Conservation (phyloP, 2,797 vertebrate species). For the Melopsittacus undulatus region DNA sequence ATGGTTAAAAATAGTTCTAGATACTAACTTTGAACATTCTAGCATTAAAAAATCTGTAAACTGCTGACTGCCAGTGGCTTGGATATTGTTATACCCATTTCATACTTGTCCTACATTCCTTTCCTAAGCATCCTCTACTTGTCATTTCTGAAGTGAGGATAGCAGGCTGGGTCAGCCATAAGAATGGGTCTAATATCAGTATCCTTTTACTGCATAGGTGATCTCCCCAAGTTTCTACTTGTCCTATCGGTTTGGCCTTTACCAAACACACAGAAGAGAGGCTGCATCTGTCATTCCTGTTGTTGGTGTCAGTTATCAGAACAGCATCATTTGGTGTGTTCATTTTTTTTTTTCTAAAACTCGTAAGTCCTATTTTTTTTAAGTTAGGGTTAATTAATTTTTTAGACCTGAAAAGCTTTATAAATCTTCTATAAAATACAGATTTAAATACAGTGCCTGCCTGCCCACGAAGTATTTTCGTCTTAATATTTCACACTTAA, state of each 20-base stretch:
- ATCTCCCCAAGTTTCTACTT: not conserved
- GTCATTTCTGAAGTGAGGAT: not conserved
- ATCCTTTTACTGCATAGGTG: not conserved
- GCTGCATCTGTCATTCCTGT: not conserved
- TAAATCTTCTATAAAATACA: not conserved
- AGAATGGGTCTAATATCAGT: not conserved
- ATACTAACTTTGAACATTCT: not conserved
- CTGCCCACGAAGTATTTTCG: not conserved
- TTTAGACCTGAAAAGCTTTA: not conserved
- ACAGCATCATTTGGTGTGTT: not conserved
- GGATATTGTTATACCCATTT: not conserved
- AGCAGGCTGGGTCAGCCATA: not conserved
- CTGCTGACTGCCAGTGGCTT: not conserved
- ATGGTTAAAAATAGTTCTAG: not conserved
- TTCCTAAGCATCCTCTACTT: not conserved
- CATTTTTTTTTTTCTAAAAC: not conserved
- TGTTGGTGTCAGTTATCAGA: not conserved
- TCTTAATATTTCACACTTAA: not conserved
- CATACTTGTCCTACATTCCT: not conserved
- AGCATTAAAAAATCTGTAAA: not conserved
- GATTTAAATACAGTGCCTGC: not conserved
- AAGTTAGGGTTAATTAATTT: not conserved
- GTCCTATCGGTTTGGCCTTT: rapidly evolving
- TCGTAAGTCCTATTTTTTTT: not conserved
- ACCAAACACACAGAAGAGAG: not conserved